These are phyloP conservation scores for Chironomus riparius DNA, from an alignment of 2,888 invertebrate species.

Conservation along the genomic window DNA sequence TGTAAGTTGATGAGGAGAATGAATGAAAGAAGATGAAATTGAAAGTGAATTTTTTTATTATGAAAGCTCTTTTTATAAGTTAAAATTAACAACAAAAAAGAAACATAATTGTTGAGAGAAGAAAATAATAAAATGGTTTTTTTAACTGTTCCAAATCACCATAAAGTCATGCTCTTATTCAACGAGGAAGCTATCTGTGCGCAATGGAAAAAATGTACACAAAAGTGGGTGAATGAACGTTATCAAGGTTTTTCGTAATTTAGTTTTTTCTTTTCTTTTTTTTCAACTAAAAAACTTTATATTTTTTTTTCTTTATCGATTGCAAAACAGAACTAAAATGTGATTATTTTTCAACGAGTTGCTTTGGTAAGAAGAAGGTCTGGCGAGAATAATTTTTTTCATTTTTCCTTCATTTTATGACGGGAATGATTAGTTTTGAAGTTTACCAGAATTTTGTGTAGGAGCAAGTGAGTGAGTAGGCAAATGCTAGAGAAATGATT, in stretches of 20 bases:
- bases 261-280: not conserved
- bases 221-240: conserved; percentile 17
- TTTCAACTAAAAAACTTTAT: not conserved
- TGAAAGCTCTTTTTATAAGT: not conserved
- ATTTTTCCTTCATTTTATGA: too few species aligned
- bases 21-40: not conserved
- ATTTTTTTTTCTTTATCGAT: not conserved
- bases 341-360: too few species aligned
- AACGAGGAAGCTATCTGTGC: conserved; percentile 2
- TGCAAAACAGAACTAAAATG: not conserved
- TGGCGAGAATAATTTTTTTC: too few species aligned
- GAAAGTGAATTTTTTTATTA: not conserved
- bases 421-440: too few species aligned
- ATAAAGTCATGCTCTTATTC: not conserved
- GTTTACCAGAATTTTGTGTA: too few species aligned
- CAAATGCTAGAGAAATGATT: conserved; percentile 1
- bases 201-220: not conserved
- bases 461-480: not conserved
- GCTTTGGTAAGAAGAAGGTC: too few species aligned
- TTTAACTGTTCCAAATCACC: not conserved
- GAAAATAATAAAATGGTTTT: not conserved
- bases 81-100: too few species aligned
- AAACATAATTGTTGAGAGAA: not conserved
- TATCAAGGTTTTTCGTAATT: conserved; percentile 17
- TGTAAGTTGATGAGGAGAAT: not conserved